phyloP scores from a whole-genome alignment of 2,113 vertebrate genomes.

The Python bivittatus region DNA sequence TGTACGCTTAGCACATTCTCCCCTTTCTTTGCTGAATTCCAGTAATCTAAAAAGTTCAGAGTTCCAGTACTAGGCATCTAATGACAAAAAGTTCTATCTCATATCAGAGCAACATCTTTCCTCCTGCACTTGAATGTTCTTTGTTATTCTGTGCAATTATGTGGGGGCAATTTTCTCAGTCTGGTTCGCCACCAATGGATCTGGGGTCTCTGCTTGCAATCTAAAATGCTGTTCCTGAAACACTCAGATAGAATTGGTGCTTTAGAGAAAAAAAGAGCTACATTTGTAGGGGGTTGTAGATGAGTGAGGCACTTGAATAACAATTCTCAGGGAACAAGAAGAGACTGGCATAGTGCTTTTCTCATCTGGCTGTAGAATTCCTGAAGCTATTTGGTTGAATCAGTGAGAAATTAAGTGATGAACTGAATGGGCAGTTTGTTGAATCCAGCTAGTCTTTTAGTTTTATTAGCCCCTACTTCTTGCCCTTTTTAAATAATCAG shows the following conservation, averaged over 20 bases:
- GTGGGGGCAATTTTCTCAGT: neutral
- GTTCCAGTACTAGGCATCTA: neutral
- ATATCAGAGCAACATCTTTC: neutral
- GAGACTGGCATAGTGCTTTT: neutral
- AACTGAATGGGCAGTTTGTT: neutral
- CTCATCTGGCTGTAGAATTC: neutral
- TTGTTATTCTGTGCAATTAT: neutral
- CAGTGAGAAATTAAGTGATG: neutral
- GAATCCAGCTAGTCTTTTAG: neutral
- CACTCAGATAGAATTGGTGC: neutral
- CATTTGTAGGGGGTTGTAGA: neutral
- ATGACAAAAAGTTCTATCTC: neutral
- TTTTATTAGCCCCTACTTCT: neutral
- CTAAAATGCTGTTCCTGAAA: neutral
- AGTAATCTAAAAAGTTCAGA: neutral
- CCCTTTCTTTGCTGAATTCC: neutral
- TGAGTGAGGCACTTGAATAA: neutral
- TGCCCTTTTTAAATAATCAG: neutral
- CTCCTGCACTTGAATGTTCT: neutral
- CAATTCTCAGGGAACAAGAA: neutral
- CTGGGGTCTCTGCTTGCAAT: neutral
- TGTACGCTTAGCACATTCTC: neutral
- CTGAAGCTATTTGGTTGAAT: neutral
- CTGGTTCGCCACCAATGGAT: neutral
- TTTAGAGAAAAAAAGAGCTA: neutral